Percentiles rank a stretch among this genome's conserved stretches.
phyloP scores from a whole-genome alignment of 2,888 invertebrate species.

The Melipona beecheii region DNA sequence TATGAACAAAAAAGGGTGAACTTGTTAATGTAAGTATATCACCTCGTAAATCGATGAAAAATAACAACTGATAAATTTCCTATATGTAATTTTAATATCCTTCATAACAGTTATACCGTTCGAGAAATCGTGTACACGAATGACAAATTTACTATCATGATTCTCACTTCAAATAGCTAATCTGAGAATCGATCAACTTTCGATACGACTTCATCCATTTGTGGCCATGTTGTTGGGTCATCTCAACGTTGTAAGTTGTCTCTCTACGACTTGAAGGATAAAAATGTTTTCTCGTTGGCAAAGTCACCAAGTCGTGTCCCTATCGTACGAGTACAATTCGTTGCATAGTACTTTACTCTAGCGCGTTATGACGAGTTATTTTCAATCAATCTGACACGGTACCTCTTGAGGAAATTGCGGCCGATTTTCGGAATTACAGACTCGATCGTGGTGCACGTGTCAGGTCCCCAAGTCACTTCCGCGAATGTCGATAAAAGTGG shows the following conservation, averaged over 20 bases:
- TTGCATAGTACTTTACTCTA: conserved; percentile 15
- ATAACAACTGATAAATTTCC: not conserved
- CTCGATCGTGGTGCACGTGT: conserved; percentile 34
- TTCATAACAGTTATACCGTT: not conserved
- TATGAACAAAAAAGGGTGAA: not conserved
- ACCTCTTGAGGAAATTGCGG: conserved; percentile 55
- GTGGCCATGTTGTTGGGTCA: conserved; percentile 19
- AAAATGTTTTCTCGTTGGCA: not conserved
- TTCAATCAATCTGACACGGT: conserved; percentile 40
- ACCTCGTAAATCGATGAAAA: not conserved
- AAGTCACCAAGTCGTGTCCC: not conserved
- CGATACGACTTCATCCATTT: conserved; percentile 25
- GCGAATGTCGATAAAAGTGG: conserved; percentile 59
- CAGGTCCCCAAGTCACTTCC: conserved; percentile 37
- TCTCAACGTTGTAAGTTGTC: conserved; percentile 19
- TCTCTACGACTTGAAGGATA: not conserved
- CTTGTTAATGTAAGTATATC: not conserved
- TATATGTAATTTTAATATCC: not conserved
- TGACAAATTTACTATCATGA: not conserved
- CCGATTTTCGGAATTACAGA: conserved; percentile 59
- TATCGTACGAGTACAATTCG: conserved; percentile 20
- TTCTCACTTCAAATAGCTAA: conserved; percentile 37
- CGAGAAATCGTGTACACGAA: not conserved
- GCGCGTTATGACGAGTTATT: conserved; percentile 51
- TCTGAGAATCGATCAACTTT: conserved; percentile 1